Evolutionary conservation across 2,888 invertebrate species (phyloP).

Genomic region (Apodemia hepburni): DNA sequence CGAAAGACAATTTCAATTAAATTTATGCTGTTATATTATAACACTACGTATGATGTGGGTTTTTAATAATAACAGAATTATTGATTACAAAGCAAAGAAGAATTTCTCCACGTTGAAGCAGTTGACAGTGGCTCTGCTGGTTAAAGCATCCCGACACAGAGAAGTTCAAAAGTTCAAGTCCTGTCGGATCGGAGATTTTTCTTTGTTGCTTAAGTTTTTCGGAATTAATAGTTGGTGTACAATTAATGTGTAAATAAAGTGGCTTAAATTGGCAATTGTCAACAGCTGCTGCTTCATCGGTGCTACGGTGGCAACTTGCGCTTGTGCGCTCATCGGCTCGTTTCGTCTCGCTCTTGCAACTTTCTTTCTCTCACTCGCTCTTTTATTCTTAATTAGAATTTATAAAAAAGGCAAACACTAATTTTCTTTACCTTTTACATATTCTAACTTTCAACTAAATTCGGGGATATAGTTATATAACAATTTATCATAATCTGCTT

Average conservation of each 20-base stretch:
- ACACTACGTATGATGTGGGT: no score
- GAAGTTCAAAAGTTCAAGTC: no score
- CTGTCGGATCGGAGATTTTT: no score
- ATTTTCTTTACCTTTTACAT: not conserved
- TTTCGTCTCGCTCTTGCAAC: conserved; percentile 62
- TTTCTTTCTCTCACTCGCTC: conserved; percentile 55
- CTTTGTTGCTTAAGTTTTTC: no score
- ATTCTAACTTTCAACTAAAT: not conserved
- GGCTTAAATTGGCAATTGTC: conserved; percentile 25
- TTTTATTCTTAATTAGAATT: conserved; percentile 42
- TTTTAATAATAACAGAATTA: no score
- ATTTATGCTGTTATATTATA: no score
- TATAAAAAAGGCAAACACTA: conserved; percentile 28
- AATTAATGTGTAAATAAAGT: conserved; percentile 2
- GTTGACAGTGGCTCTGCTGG: no score
- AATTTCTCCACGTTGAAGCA: no score
- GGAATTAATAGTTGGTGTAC: not conserved
- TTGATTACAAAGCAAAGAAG: no score
- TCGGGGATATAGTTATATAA: not conserved
- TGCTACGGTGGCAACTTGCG: conserved; percentile 52
- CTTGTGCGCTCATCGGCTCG: conserved; percentile 57
- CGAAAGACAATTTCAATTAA: no score
- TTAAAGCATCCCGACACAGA: no score
- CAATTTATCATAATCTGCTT: not conserved
- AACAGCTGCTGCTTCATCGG: conserved; percentile 52